A percentile compares a stretch with the other conserved stretches of the same genome.
These are phyloP conservation scores for Protophormia terraenovae DNA, from an alignment of 2,888 invertebrate species.

Conservation along the genomic window DNA sequence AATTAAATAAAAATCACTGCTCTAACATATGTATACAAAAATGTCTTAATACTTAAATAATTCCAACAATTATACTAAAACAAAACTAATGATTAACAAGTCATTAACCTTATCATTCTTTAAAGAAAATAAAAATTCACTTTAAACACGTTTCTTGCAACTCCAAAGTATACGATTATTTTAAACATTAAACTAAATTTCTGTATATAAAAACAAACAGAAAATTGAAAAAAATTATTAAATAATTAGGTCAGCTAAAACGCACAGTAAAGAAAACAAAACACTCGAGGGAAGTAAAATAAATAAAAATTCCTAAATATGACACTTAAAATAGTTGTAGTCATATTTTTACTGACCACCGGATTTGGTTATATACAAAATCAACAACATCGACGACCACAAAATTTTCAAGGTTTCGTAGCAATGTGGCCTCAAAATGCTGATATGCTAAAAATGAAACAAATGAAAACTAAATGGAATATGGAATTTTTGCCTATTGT, in stretches of 20 bases:
- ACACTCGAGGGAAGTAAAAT: too few species aligned
- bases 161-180: not conserved
- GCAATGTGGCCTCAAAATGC: not conserved
- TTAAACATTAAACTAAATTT: not conserved
- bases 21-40: too few species aligned
- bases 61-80: too few species aligned
- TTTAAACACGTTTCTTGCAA: conserved; percentile 11
- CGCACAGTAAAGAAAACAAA: not conserved
- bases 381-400: not conserved
- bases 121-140: not conserved
- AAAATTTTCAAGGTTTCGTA: not conserved
- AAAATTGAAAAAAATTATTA: not conserved
- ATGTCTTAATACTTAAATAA: too few species aligned
- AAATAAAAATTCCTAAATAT: not conserved
- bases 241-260: conserved; percentile 20
- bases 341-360: not conserved
- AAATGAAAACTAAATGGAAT: not conserved
- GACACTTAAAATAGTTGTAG: not conserved
- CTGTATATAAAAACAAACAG: conserved; percentile 11
- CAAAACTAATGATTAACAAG: not conserved
- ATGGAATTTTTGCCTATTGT: not conserved
- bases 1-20: not conserved
- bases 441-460: not conserved
- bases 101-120: conserved; percentile 26
- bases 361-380: not conserved